Conservation (phyloP, 2,113 vertebrate genomes). For the Prionailurus viverrinus region DNA sequence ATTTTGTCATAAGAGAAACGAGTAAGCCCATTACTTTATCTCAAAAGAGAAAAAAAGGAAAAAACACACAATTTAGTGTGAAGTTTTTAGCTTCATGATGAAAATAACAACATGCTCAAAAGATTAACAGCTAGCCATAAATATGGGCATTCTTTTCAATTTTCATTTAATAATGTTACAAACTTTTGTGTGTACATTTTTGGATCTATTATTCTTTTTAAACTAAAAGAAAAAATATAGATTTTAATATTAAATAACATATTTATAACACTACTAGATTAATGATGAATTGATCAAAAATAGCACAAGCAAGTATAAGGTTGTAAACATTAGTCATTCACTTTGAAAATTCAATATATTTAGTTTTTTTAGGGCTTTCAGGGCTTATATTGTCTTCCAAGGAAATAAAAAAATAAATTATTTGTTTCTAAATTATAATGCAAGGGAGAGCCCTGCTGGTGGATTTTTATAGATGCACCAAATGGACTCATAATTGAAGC, state of each 20-base stretch:
- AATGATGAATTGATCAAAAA: background rate
- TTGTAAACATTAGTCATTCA: background rate
- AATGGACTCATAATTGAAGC: conserved; percentile 43
- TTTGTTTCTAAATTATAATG: conserved; percentile 82
- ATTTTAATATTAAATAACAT: background rate
- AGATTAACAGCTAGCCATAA: background rate
- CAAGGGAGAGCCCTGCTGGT: conserved; percentile 88
- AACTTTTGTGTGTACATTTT: background rate
- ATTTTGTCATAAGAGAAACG: background rate
- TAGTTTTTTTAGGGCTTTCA: conserved; percentile 67
- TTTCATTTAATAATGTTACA: background rate
- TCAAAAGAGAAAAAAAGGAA: background rate
- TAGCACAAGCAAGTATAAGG: background rate
- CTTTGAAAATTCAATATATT: conserved; percentile 28
- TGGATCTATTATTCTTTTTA: background rate
- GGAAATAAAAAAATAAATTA: conserved; percentile 44
- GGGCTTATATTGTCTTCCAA: conserved; percentile 67
- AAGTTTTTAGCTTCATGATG: background rate
- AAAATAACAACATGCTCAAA: background rate
- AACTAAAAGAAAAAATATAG: background rate
- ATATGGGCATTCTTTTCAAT: background rate
- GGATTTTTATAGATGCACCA: conserved; percentile 78
- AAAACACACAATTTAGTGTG: background rate
- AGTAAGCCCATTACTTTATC: background rate
- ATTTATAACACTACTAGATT: conserved; percentile 11